phyloP scores from a whole-genome alignment of 2,113 vertebrate species.

The Odontophorus gujanensis region DNA sequence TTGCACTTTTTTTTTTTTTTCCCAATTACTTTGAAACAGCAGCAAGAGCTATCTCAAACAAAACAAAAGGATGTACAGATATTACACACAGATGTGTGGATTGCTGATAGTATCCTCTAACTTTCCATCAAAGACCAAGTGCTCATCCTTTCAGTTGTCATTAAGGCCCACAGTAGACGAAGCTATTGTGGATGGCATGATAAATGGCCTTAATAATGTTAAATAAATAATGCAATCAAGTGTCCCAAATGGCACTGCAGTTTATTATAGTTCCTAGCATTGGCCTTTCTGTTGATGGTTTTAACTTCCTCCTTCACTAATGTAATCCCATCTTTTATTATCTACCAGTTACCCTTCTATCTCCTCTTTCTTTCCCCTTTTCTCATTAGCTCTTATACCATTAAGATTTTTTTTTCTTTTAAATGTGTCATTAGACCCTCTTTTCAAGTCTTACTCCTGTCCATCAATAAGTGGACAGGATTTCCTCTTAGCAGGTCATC shows the following conservation, averaged over 20 bases:
- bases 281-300: neutral
- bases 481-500: neutral
- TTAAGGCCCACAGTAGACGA: neutral
- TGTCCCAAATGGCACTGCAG: neutral
- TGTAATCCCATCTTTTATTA: neutral
- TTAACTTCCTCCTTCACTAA: neutral
- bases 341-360: neutral
- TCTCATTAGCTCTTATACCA: neutral
- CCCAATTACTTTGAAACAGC: neutral
- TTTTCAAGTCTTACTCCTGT: neutral
- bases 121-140: neutral
- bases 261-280: neutral
- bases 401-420: neutral
- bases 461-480: neutral
- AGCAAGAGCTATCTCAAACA: neutral
- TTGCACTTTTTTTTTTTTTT: too few relatives aligned
- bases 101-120: neutral
- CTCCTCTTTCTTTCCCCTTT: neutral
- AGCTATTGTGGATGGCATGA: neutral
- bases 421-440: neutral
- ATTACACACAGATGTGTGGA: neutral
- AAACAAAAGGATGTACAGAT: neutral
- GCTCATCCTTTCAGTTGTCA: neutral
- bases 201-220: neutral
- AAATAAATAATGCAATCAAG: neutral